These are phyloP conservation scores for Scomber japonicus DNA, from an alignment of 2,113 vertebrate species.

Conservation along the genomic window DNA sequence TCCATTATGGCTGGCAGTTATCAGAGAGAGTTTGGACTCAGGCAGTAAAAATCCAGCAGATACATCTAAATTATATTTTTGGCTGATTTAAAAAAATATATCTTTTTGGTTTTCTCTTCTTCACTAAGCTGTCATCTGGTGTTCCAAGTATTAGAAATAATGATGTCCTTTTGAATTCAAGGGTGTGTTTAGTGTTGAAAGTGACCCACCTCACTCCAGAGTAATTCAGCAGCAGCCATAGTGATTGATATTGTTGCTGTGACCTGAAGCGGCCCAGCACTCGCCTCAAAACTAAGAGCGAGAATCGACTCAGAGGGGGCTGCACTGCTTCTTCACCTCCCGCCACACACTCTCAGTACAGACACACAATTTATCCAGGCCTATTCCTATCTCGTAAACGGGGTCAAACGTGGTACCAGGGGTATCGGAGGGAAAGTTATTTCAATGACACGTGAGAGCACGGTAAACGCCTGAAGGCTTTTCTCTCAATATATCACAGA, in stretches of 20 bases:
- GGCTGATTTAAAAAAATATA: too few species aligned
- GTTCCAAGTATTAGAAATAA: not conserved
- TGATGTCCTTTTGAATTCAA: conserved; percentile 20
- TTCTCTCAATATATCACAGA: conserved; percentile 74
- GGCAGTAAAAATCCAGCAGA: not conserved
- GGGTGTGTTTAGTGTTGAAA: conserved; percentile 17
- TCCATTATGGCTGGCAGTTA: conserved; percentile 38
- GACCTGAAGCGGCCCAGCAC: conserved; percentile 68
- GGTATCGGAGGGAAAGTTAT: conserved; percentile 80
- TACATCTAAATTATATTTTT: not conserved
- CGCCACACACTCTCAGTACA: conserved; percentile 8
- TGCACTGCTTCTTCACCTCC: conserved; percentile 49
- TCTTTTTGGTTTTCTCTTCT: not conserved
- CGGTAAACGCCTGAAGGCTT: conserved; percentile 71
- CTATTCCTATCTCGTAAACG: conserved; percentile 71
- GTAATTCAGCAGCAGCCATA: conserved; percentile 8
- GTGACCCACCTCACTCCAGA: conserved; percentile 31
- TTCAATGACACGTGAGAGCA: conserved; percentile 75
- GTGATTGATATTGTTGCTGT: conserved; percentile 64
- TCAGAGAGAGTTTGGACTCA: conserved; percentile 25
- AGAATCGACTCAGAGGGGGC: conserved; percentile 29
- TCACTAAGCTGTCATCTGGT: not conserved
- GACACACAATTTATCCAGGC: conserved; percentile 67
- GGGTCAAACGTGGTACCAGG: conserved; percentile 77
- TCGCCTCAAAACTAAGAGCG: conserved; percentile 30